phyloP scores from a whole-genome alignment of 2,888 invertebrate species.

The Drosophila mimetica region DNA sequence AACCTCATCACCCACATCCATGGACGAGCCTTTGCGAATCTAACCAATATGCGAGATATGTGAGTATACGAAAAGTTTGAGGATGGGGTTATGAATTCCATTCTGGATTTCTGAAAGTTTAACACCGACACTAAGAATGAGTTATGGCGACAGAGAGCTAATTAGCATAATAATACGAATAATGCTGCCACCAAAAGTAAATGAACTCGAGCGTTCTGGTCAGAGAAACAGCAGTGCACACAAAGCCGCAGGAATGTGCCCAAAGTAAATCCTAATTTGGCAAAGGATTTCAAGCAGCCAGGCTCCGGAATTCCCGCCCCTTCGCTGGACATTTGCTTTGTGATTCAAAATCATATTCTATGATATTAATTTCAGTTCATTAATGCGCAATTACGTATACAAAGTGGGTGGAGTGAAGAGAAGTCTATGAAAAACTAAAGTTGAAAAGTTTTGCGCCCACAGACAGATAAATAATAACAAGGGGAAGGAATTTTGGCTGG shows the following conservation, averaged over 20 bases:
- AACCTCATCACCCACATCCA: slow-evolving; percentile 85
- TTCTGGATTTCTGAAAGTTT: slow-evolving; percentile 10
- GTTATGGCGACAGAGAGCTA: slow-evolving; percentile 42
- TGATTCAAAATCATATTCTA: slow-evolving; percentile 38
- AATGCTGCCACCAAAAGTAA: slow-evolving; percentile 40
- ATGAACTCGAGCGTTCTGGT: slow-evolving; percentile 45
- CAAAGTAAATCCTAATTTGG: slow-evolving; percentile 21
- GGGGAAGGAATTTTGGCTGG: not conserved
- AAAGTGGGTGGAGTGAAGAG: no score
- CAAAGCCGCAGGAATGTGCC: slow-evolving; percentile 27
- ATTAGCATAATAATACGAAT: slow-evolving; percentile 56
- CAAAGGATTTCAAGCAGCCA: slow-evolving; percentile 19
- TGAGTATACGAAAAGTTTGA: slow-evolving; percentile 84
- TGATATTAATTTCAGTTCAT: slow-evolving; percentile 46
- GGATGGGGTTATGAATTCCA: not conserved
- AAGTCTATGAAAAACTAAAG: slow-evolving; percentile 19
- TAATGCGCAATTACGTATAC: slow-evolving; percentile 41
- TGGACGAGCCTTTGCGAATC: slow-evolving; percentile 84
- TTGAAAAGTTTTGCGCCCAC: slow-evolving; percentile 39
- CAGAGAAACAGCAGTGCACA: slow-evolving; percentile 17
- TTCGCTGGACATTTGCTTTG: slow-evolving; percentile 26
- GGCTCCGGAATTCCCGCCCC: not conserved
- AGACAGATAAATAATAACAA: slow-evolving; percentile 43
- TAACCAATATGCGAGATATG: slow-evolving; percentile 85
- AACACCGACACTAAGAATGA: slow-evolving; percentile 44